Conservation (phyloP, 2,797 vertebrate genomes). For the Rhincodon typus region DNA sequence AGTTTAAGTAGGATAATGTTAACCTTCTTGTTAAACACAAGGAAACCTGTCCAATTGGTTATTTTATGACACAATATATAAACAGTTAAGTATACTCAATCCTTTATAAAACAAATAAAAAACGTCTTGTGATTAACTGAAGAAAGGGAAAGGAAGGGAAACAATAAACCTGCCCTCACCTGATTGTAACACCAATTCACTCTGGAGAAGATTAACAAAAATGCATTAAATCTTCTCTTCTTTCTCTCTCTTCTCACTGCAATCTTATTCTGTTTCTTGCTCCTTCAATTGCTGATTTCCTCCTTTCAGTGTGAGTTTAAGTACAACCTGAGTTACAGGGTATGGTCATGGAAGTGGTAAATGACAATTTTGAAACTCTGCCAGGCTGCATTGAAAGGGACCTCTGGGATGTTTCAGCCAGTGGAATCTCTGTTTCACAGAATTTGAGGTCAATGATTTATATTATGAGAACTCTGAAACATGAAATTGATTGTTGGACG, state of each 20-base stretch:
- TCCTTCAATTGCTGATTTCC: background rate
- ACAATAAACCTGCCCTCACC: no score
- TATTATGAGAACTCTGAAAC: background rate
- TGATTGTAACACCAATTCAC: background rate
- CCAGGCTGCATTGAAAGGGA: background rate
- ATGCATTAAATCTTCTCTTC: background rate
- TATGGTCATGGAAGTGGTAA: background rate
- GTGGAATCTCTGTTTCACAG: background rate
- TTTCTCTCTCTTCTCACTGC: background rate
- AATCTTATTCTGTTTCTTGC: background rate
- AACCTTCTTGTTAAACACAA: no score
- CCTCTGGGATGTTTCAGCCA: background rate
- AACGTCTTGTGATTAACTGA: no score
- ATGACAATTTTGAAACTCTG: background rate
- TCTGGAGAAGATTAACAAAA: background rate
- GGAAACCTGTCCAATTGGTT: no score
- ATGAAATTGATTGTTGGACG: no score
- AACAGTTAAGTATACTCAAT: no score
- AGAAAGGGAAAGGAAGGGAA: no score
- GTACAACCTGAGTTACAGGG: background rate
- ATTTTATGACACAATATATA: no score
- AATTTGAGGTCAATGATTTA: background rate
- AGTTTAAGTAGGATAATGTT: no score
- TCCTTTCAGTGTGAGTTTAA: background rate
- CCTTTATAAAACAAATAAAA: no score